phyloP scores from a whole-genome alignment of 2,888 invertebrate species.

The Harmothoe impar region DNA sequence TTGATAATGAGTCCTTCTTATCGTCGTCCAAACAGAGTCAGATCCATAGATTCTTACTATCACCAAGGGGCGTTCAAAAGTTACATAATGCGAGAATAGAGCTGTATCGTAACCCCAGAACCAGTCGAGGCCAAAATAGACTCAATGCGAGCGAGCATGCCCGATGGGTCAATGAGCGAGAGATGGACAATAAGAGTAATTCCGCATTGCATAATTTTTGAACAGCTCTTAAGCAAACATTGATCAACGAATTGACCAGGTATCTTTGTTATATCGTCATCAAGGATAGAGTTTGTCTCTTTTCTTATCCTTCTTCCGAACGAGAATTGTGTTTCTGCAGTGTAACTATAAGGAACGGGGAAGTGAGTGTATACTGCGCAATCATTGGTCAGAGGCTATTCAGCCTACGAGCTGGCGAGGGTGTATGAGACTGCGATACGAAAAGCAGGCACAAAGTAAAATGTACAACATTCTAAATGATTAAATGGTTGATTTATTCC shows the following conservation, averaged over 20 bases:
- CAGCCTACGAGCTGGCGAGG: background rate
- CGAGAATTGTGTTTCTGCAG: slow-evolving; percentile 11
- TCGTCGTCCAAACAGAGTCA: background rate
- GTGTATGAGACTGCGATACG: background rate
- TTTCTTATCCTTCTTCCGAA: slow-evolving; percentile 29
- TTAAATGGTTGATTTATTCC: slow-evolving; percentile 39
- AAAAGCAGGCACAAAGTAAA: background rate
- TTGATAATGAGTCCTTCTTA: background rate
- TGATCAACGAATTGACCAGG: background rate
- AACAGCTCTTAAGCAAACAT: background rate
- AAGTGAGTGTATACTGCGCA: background rate
- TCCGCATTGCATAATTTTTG: no score
- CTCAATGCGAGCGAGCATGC: no score
- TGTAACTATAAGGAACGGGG: background rate
- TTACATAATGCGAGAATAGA: background rate
- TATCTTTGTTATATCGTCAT: slow-evolving; percentile 1
- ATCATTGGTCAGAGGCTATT: background rate
- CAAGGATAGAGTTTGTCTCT: background rate
- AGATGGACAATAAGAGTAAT: no score
- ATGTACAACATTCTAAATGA: background rate
- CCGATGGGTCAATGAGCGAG: no score
- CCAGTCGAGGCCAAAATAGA: no score
- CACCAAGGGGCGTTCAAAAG: background rate
- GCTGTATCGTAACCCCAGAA: background rate
- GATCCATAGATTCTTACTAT: background rate